Evolutionary conservation across 1,140 invertebrate genomes (phyloP), one percentile per base, ranked within the genome.

Genomic region (Drosophila oshimai): DNA sequence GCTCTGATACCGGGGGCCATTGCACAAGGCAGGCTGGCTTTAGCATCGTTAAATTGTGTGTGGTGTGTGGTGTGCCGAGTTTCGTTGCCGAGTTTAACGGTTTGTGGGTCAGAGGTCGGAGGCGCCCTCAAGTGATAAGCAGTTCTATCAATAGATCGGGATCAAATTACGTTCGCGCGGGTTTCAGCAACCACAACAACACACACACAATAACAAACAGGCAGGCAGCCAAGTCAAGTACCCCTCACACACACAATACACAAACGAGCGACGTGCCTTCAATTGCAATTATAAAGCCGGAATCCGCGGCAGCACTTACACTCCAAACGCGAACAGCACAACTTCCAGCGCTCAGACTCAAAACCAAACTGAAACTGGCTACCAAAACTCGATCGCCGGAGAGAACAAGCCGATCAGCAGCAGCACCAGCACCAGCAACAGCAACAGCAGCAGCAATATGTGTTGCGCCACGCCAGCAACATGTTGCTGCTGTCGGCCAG

Each of bases 261-360:
- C 29, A 50, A 75, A 15, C 4, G 26, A 10, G 39, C 68, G 69
- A 84, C 70, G 80, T 86, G 80, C 71, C 75, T 77, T 75, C 75
- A 84, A 80, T 84, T 86, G 81, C 75, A 86, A 79, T 84, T 75
- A 68, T 75, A 74, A 84, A 86, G 80, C 80, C 80, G 80, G 80
- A 84, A 86, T 84, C 74, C 65, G 72, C 53, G 37, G 31, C 69
- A 47, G 65, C 77, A 86, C 79, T 79, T 80, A 75, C 75, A 74
- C 75, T 84, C 64, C 50, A 74, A 68, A 61, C 72, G 44, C 79
- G 79, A 79, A 31, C 71, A 61, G 58, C 71, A 80, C 76, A 74
- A 79, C 80, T 67, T 72, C 50, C 60, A 62, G 70, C 46, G 80
- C 79, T 70, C 74, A 86, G 65, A 68, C 65, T 86, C 74, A 57